Evolutionary conservation across 2,888 invertebrate genomes (phyloP).

Genomic region (Dolichopus griseipennis): DNA sequence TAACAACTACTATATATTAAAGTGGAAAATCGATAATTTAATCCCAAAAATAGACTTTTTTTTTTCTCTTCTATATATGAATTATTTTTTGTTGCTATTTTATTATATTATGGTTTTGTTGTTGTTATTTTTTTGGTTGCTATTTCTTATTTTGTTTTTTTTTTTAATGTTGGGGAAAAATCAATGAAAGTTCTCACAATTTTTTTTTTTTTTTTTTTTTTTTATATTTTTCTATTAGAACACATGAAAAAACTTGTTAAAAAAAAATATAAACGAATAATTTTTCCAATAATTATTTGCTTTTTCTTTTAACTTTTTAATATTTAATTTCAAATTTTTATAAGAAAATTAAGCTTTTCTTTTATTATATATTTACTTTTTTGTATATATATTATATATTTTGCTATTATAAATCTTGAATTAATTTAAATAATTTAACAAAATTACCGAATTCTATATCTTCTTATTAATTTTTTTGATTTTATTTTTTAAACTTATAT

Average conservation of each 20-base stretch:
- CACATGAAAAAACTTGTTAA: not conserved
- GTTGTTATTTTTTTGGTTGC: not conserved
- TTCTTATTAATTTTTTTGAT: no score
- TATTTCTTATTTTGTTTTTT: not conserved
- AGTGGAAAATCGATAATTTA: constrained; percentile 18
- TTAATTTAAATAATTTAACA: no score
- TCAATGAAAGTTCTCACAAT: constrained; percentile 1
- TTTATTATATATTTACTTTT: no score
- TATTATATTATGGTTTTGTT: not conserved
- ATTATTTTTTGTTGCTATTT: not conserved
- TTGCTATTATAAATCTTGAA: no score
- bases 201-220: not conserved
- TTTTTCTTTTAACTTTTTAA: not conserved
- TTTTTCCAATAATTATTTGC: not conserved
- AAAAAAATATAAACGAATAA: not conserved
- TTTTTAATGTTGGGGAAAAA: not conserved
- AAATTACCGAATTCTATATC: no score
- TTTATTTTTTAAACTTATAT: not conserved
- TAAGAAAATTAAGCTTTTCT: not conserved
- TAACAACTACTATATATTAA: not conserved
- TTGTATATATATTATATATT: no score
- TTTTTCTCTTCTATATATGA: not conserved
- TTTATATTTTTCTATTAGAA: not conserved
- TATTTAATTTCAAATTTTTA: not conserved
- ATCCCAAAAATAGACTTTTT: constrained; percentile 18